These are phyloP conservation scores for Taxidea taxus DNA, from an alignment of 2,113 vertebrate genomes.

Conservation along the genomic window DNA sequence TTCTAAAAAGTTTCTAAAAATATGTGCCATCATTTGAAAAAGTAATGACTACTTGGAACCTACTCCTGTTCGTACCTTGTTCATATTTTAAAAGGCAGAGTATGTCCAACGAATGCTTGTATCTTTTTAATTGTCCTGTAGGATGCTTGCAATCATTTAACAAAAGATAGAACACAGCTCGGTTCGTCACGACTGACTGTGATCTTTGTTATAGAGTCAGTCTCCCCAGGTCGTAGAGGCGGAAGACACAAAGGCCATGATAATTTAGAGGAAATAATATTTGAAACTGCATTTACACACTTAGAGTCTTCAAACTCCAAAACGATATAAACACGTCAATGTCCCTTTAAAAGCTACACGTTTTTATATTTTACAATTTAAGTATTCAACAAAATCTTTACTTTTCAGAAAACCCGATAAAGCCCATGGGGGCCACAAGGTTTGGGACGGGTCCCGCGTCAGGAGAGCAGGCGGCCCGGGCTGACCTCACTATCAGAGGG, in stretches of 20 bases:
- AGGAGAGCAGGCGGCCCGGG: background rate
- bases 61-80: background rate
- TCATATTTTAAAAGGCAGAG: slow-evolving; percentile 40
- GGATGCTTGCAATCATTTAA: background rate
- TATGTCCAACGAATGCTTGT: slow-evolving; percentile 18
- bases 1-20: background rate
- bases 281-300: background rate
- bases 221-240: background rate
- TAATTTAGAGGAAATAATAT: slow-evolving; percentile 2
- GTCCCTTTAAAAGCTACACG: background rate
- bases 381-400: background rate
- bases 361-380: background rate
- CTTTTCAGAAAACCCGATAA: background rate
- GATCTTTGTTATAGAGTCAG: background rate
- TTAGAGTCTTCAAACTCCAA: slow-evolving; percentile 13
- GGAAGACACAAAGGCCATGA: background rate
- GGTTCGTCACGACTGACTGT: background rate
- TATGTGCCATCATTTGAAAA: background rate
- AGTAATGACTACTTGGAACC: background rate
- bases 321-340: background rate
- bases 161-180: background rate
- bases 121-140: background rate
- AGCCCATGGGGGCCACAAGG: background rate
- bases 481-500: background rate
- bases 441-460: background rate